A percentile compares a stretch with the other conserved stretches of the same genome.
Conservation (phyloP, 2,888 invertebrate species). For the Philonicus albiceps region DNA sequence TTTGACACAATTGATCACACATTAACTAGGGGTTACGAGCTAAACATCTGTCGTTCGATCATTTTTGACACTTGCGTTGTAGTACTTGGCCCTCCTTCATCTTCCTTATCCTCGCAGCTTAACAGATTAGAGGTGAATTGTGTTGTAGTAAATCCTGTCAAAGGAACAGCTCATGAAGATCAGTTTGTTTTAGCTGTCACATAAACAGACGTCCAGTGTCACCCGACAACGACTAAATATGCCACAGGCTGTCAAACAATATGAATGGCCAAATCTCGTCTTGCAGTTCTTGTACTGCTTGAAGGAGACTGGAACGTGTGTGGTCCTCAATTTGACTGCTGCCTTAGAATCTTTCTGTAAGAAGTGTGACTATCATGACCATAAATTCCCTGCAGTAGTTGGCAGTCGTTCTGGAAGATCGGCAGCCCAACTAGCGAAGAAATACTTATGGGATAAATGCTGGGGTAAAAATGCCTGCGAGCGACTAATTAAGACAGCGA, state of each 20-base stretch:
- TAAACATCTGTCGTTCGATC: constrained; percentile 49
- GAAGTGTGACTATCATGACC: constrained; percentile 4
- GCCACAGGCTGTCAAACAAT: constrained; percentile 49
- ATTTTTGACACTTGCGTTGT: constrained; percentile 41
- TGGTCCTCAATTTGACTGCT: constrained; percentile 33
- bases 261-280: constrained; percentile 45
- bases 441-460: constrained; percentile 8
- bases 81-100: constrained; percentile 28
- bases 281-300: not conserved
- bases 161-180: constrained; percentile 40
- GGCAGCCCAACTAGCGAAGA: constrained; percentile 44
- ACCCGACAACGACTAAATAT: constrained; percentile 47
- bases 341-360: not conserved
- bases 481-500: constrained; percentile 48
- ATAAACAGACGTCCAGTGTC: constrained; percentile 45
- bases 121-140: not conserved
- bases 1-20: constrained; percentile 40
- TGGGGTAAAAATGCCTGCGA: constrained; percentile 22
- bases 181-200: constrained; percentile 48
- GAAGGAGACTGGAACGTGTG: constrained; percentile 33
- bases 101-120: constrained; percentile 20
- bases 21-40: constrained; percentile 33
- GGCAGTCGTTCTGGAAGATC: constrained; percentile 43
- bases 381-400: constrained; percentile 27
- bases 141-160: not conserved